Conservation (phyloP, 2,797 vertebrate genomes). For the Diglossa cyanea region DNA sequence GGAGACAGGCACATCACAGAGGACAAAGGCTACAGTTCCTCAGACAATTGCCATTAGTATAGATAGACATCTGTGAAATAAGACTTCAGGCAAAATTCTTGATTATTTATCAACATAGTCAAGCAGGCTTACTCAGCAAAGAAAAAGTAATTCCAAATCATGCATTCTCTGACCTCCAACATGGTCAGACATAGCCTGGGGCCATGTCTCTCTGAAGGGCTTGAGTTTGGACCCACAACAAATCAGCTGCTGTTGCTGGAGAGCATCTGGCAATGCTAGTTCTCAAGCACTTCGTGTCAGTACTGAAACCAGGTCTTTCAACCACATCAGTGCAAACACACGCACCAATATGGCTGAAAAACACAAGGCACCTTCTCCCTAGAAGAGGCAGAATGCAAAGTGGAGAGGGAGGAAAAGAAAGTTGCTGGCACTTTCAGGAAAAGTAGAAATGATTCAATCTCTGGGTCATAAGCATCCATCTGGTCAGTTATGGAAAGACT, state of each 20-base stretch:
- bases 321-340: not conserved
- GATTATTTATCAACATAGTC: not conserved
- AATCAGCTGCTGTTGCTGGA: not conserved
- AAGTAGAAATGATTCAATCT: not conserved
- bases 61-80: slow-evolving; percentile 3
- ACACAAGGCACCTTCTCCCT: not conserved
- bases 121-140: not conserved
- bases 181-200: not conserved
- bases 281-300: not conserved
- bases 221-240: not conserved
- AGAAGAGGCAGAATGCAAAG: not conserved
- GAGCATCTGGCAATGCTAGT: not conserved
- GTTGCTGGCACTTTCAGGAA: not conserved
- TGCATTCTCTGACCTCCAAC: not conserved
- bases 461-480: not conserved
- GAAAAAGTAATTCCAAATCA: not conserved
- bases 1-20: not conserved
- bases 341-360: not conserved
- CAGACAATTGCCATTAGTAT: not conserved
- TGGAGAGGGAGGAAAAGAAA: not conserved
- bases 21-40: not conserved
- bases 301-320: not conserved
- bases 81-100: slow-evolving; percentile 15
- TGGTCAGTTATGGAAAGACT: not conserved
- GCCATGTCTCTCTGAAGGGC: not conserved